Evolutionary conservation across 53 echinoderm and acorn worm species (phyloP).

Genomic region (Antedon mediterranea): DNA sequence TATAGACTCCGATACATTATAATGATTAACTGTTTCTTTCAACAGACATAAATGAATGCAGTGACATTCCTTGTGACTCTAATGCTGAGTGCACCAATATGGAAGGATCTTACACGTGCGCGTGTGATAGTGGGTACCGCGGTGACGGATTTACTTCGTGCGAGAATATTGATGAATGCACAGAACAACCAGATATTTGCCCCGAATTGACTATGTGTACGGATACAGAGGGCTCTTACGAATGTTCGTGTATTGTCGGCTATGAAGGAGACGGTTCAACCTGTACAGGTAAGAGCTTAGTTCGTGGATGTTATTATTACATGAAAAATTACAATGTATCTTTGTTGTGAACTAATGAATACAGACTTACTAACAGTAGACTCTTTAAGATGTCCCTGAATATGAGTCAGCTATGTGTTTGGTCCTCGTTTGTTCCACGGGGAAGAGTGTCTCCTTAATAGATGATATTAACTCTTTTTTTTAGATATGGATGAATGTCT

Average conservation of each 20-base stretch:
- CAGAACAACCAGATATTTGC: neutral
- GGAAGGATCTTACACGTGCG: neutral
- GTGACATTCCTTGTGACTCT: neutral
- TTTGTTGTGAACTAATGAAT: no score
- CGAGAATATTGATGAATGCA: conserved; percentile 4
- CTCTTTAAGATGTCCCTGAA: no score
- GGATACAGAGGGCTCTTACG: neutral
- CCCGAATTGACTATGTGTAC: neutral
- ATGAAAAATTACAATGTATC: no score
- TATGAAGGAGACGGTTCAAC: neutral
- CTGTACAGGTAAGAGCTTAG: neutral
- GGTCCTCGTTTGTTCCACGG: no score
- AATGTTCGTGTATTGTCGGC: conserved; percentile 3
- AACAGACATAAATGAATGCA: conserved; percentile 10
- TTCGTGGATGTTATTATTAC: no score
- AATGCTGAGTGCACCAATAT: neutral
- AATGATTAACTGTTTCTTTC: neutral
- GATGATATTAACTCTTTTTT: no score
- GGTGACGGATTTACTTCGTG: conserved; percentile 1
- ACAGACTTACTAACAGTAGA: no score
- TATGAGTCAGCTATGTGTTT: no score
- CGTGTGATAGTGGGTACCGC: conserved; percentile 8
- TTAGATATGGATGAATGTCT: neutral
- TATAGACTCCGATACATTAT: no score
- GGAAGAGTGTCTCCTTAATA: no score